Base-by-base conservation (phyloP, 2,113 vertebrate genomes). In the Prinia subflava region DNA sequence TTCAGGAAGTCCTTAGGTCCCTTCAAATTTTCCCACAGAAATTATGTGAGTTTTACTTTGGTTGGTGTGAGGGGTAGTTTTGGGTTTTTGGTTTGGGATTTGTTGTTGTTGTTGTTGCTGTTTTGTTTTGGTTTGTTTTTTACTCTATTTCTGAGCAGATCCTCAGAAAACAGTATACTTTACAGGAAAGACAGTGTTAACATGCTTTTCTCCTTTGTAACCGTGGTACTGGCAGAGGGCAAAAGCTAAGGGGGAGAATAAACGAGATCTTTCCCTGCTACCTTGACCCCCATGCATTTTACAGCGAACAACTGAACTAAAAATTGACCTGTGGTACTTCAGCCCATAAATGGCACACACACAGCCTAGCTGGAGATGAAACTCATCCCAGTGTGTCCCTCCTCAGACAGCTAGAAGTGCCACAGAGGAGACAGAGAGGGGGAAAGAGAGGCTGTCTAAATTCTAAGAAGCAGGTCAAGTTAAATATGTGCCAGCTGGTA, bases 211-310 rank as follows among this genome's bases (percentile, higher is more conserved):
- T 55, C 21, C 52, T 90, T 31, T 3, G 15, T 37, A 87, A 85
- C 49, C 37, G 55, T 42, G 14, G n/a, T 50, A 44, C 22, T 49
- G 70, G 27, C 27, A 86, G 94, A 85, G 55, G 37, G 42, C 46
- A 82, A 76, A 30, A 93, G 81, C 47, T 71, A 64, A 75, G 35
- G 60, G 62, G 93, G 33, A 91, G 49, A 88, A 85, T 70, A 91
- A 92, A 71, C 37, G 3, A 93, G 55, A 85, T 83, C 30, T 74
- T 50, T 79, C 75, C 31, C 46, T 93, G 50, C 42, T 74, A 63
- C 42, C 33, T 39, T 35, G 60, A 89, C 39, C 46, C 11, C 20
- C 12, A 50, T 1, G 11, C 33, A 62, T 55, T 86, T 85, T 47
- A 70, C 31, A 74, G 55, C 9, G 67, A 88, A 73, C 46, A 83